Evolutionary conservation across 2,888 invertebrate genomes (phyloP), one percentile per base, ranked within the genome.

Genomic region (Andrena bicolor): DNA sequence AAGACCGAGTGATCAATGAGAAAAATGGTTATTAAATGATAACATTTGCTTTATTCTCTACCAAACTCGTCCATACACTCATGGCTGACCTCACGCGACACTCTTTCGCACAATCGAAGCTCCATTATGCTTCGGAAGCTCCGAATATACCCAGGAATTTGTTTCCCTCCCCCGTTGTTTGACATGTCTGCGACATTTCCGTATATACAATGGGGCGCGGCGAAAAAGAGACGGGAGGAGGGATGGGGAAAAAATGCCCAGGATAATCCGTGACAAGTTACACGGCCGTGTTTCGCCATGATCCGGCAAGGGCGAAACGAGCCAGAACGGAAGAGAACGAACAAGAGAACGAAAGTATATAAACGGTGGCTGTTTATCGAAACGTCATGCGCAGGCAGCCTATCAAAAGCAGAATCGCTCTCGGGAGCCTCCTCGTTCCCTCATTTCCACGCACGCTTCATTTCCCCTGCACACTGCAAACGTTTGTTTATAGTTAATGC

Each of bases 361-460:
- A 86, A 86, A 87, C 86, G 87, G 78, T 82, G 84, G 84, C 85
- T 89, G 91, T 92, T 92, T 92, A 92, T 92, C 91, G 91, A 92
- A 92, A 92, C 91, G 92, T 92, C 92, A 92, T 86, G 85, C 81
- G 86, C 92, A 92, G 92, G 86, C 87, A 74, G 74, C 84, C 89
- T 83, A 90, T 90, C 90, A 90, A 90, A 90, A 89, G 76, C 89
- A 89, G 89, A 86, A 88, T 73, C 79, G 81, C 82, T 85, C 79
- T 79, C 74, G 68, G 84, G 49, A 63, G 56, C 68, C 78, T 70
- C 70, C 69, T 78, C 70, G 53, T 70, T 65, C 75, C 65, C 75
- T 78, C 77, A 72, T 80, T 84, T 75, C 80, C 75, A 75, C 85
- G 69, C 82, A 87, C 83, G 89, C 88, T 88, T 88, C 84, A 90